Evolutionary conservation across 2,113 vertebrate species (phyloP).

Genomic region (Cyphomyrus plagiostoma): DNA sequence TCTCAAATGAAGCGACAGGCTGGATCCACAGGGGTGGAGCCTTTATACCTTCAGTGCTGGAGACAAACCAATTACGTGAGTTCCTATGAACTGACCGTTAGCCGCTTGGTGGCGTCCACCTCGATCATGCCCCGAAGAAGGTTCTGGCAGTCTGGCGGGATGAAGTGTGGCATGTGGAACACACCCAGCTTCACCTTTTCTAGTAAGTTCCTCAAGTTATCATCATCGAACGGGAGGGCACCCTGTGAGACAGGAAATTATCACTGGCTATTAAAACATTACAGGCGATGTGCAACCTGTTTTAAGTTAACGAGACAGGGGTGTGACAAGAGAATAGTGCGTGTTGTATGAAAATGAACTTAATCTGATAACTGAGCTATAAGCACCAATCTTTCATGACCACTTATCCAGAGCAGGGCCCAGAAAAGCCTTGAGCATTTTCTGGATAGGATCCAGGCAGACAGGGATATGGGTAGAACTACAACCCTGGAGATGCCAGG

Average conservation of each 20-base stretch:
- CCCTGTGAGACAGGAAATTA: slow-evolving; percentile 41
- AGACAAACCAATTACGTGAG: not conserved
- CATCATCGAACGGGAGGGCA: slow-evolving; percentile 78
- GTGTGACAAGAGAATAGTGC: not conserved
- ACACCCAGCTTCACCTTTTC: slow-evolving; percentile 80
- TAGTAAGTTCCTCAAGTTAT: slow-evolving; percentile 77
- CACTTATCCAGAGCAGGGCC: not conserved
- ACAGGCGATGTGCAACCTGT: too few relatives aligned
- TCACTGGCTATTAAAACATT: not conserved
- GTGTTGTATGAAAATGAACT: not conserved
- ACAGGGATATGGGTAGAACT: not conserved
- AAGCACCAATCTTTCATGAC: not conserved
- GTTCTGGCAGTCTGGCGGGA: slow-evolving; percentile 89
- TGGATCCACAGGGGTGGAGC: not conserved
- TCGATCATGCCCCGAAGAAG: slow-evolving; percentile 90
- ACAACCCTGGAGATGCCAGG: not conserved
- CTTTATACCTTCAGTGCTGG: not conserved
- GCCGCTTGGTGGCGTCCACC: slow-evolving; percentile 83
- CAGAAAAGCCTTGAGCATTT: not conserved
- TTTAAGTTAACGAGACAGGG: not conserved
- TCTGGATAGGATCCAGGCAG: not conserved
- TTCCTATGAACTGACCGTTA: slow-evolving; percentile 69
- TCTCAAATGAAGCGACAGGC: not conserved
- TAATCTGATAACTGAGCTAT: not conserved
- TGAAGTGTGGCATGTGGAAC: slow-evolving; percentile 92